Percentiles rank a stretch among this genome's conserved stretches.
Evolutionary conservation across 2,888 invertebrate genomes (phyloP).

Genomic region (Acanthopleura granulata): DNA sequence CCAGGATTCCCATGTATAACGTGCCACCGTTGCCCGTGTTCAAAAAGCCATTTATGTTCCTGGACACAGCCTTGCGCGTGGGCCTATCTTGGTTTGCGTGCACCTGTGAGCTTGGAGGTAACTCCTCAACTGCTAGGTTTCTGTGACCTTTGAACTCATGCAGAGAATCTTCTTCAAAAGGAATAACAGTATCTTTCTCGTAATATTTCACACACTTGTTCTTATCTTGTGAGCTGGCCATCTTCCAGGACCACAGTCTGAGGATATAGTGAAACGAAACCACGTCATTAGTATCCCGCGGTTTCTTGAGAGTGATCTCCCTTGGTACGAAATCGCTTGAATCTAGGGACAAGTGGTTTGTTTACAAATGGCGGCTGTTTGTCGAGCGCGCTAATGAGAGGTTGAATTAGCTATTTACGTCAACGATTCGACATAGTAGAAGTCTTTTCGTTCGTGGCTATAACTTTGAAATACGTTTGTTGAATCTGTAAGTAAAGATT

Average conservation of each 20-base stretch:
- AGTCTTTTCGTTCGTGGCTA: too few relatives aligned
- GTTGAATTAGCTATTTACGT: too few relatives aligned
- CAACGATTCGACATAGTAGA: too few relatives aligned
- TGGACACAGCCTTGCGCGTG: conserved; percentile 48
- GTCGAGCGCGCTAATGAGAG: too few relatives aligned
- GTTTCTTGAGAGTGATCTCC: too few relatives aligned
- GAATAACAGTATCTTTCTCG: conserved; percentile 39
- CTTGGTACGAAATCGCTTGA: too few relatives aligned
- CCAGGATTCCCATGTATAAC: conserved; percentile 67
- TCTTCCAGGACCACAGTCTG: too few relatives aligned
- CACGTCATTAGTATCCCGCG: too few relatives aligned
- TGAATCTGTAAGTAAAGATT: too few relatives aligned
- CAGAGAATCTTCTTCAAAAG: conserved; percentile 61
- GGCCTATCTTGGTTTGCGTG: conserved; percentile 33
- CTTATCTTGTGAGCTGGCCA: too few relatives aligned
- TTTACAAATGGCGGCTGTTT: neutral
- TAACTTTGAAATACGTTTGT: too few relatives aligned
- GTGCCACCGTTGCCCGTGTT: conserved; percentile 69
- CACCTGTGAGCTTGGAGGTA: conserved; percentile 57
- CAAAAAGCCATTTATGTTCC: conserved; percentile 66
- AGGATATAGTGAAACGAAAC: too few relatives aligned
- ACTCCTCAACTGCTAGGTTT: conserved; percentile 54
- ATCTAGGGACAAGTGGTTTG: neutral
- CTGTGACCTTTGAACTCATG: conserved; percentile 67
- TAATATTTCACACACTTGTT: conserved; percentile 35